Conservation (phyloP, 2,797 vertebrate genomes). For the Florisuga fusca region DNA sequence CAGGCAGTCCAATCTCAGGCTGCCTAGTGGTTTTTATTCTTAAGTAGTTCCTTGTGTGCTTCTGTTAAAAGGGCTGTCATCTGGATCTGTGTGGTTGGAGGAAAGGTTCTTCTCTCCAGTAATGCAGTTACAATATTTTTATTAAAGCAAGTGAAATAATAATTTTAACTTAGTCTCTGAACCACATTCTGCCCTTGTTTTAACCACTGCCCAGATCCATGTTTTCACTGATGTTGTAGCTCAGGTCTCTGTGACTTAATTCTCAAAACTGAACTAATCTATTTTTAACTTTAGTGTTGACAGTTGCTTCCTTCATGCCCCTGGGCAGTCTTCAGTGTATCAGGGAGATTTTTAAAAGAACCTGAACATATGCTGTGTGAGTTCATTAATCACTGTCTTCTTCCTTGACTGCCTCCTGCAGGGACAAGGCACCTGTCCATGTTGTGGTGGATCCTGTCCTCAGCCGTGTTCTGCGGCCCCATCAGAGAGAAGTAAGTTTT, state of each 20-base stretch:
- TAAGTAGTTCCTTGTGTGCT: not conserved
- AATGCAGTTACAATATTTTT: not conserved
- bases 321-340: not conserved
- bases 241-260: not conserved
- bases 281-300: not conserved
- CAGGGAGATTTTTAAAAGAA: not conserved
- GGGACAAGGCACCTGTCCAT: constrained; percentile 93
- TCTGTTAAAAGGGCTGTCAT: not conserved
- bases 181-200: not conserved
- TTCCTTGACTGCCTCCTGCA: constrained; percentile 72
- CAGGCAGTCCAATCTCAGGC: not conserved
- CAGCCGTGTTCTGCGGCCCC: constrained; percentile 91
- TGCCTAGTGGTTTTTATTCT: not conserved
- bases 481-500: constrained; percentile 93
- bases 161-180: not conserved
- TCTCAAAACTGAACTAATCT: not conserved
- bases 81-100: not conserved
- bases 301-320: not conserved
- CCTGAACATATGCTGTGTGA: not conserved
- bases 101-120: not conserved
- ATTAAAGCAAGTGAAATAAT: not conserved
- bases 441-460: constrained; percentile 97
- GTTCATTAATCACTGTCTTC: not conserved
- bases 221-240: not conserved
- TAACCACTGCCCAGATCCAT: not conserved